Conservation (phyloP, 2,113 vertebrate genomes). For the Gobio gobio region DNA sequence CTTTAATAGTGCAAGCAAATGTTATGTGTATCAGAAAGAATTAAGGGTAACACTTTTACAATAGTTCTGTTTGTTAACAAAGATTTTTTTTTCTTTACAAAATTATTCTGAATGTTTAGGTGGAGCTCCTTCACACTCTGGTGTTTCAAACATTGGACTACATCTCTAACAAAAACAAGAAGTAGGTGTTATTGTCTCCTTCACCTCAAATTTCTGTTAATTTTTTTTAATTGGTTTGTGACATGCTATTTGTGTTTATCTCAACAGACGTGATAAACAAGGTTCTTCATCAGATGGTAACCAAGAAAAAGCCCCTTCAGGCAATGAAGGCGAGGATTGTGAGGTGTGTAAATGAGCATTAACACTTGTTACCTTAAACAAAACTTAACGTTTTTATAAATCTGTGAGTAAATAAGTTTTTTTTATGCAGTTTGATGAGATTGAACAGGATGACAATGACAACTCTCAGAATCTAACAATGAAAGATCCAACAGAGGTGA, state of each 20-base stretch:
- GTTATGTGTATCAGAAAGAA: too few species aligned
- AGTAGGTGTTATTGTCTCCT: conserved; percentile 68
- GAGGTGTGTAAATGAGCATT: conserved; percentile 65
- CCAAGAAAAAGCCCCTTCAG: neutral
- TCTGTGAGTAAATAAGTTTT: neutral
- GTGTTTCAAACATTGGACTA: conserved; percentile 90
- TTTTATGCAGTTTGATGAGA: conserved; percentile 49
- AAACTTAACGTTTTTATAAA: neutral
- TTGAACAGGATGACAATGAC: conserved; percentile 48
- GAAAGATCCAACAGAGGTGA: conserved; percentile 67
- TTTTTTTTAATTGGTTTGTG: neutral
- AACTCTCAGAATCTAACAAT: conserved; percentile 64
- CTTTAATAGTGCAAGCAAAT: too few species aligned
- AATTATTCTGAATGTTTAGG: conserved; percentile 70
- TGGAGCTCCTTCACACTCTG: conserved; percentile 90
- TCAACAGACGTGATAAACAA: conserved; percentile 73
- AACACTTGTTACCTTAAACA: neutral
- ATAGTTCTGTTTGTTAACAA: too few species aligned
- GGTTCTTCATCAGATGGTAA: conserved; percentile 58
- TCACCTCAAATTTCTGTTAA: neutral
- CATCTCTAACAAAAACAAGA: conserved; percentile 88
- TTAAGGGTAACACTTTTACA: too few species aligned
- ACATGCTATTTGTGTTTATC: neutral
- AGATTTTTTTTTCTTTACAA: neutral
- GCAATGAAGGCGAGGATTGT: conserved; percentile 39